These are phyloP conservation scores for Notothenia coriiceps DNA, from an alignment of 2,113 vertebrate genomes.

Conservation along the genomic window DNA sequence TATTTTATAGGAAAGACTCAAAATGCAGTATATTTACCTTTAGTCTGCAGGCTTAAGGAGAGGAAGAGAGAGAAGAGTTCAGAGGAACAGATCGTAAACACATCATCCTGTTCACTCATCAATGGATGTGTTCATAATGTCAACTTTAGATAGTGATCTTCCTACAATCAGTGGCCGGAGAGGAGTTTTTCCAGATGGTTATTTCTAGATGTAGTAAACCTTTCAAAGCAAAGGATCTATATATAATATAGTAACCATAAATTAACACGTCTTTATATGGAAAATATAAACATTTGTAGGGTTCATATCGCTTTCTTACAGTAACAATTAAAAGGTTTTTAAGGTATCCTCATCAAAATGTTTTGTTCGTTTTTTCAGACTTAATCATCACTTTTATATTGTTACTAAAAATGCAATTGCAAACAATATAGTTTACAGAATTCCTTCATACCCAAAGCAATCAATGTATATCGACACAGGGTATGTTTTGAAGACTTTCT, in stretches of 20 bases:
- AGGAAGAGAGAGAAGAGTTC: constrained; percentile 42
- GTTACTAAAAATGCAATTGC: not conserved
- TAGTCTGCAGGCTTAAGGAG: constrained; percentile 55
- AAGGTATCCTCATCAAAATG: no score
- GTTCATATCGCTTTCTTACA: not conserved
- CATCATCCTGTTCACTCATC: not conserved
- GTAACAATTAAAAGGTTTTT: no score
- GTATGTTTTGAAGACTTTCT: not conserved
- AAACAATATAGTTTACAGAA: not conserved
- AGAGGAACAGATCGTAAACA: not conserved
- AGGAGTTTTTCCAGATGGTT: not conserved
- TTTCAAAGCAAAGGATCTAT: not conserved
- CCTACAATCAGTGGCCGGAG: not conserved
- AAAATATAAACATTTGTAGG: not conserved
- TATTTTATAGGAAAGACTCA: constrained; percentile 25
- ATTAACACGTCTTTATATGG: not conserved
- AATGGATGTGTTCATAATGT: not conserved
- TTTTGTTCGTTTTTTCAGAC: no score
- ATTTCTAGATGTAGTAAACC: not conserved
- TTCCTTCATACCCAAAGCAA: not conserved
- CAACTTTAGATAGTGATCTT: not conserved
- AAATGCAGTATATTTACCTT: constrained; percentile 62
- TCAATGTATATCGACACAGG: not conserved
- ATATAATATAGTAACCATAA: no score
- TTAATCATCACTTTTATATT: not conserved